A percentile compares a stretch with the other conserved stretches of the same genome.
phyloP scores from a whole-genome alignment of 2,113 vertebrate genomes.

The Phycodurus eques region DNA sequence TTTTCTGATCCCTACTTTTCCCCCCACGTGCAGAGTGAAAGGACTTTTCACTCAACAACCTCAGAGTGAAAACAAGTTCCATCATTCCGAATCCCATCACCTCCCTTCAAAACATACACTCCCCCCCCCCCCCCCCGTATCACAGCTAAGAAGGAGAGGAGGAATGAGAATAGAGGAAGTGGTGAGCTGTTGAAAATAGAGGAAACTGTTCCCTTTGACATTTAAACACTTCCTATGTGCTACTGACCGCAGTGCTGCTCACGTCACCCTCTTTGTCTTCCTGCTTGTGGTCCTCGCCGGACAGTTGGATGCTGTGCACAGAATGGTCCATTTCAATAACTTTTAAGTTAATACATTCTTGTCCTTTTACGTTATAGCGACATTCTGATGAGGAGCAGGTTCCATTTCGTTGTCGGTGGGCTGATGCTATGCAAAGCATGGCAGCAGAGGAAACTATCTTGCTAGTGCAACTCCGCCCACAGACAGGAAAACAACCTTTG shows the following conservation, averaged over 20 bases:
- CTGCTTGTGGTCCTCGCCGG: slow-evolving; percentile 25
- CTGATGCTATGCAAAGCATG: slow-evolving; percentile 67
- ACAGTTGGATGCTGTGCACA: slow-evolving; percentile 62
- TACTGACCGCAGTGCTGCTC: slow-evolving; percentile 77
- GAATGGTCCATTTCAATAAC: slow-evolving; percentile 20
- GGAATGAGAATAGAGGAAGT: slow-evolving; percentile 32
- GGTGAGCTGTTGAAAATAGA: slow-evolving; percentile 25
- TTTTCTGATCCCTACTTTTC: not conserved
- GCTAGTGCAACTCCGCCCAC: slow-evolving; percentile 39
- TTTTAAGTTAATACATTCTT: not conserved
- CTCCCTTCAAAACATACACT: not conserved
- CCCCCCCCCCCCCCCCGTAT: not conserved
- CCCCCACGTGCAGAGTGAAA: not conserved
- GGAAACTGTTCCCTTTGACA: slow-evolving; percentile 34
- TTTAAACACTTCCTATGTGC: slow-evolving; percentile 29
- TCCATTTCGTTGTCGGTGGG: slow-evolving; percentile 36
- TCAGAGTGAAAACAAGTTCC: not conserved
- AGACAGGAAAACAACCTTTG: slow-evolving; percentile 59
- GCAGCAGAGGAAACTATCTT: slow-evolving; percentile 20
- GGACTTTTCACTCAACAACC: not conserved
- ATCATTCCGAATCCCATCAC: not conserved
- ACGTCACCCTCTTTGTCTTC: slow-evolving; percentile 41
- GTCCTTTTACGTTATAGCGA: not conserved
- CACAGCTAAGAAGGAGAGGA: not conserved
- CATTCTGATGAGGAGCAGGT: slow-evolving; percentile 29